These are phyloP conservation scores for Clarias laeviceps DNA, from an alignment of 2,797 vertebrate genomes.

Conservation along the genomic window DNA sequence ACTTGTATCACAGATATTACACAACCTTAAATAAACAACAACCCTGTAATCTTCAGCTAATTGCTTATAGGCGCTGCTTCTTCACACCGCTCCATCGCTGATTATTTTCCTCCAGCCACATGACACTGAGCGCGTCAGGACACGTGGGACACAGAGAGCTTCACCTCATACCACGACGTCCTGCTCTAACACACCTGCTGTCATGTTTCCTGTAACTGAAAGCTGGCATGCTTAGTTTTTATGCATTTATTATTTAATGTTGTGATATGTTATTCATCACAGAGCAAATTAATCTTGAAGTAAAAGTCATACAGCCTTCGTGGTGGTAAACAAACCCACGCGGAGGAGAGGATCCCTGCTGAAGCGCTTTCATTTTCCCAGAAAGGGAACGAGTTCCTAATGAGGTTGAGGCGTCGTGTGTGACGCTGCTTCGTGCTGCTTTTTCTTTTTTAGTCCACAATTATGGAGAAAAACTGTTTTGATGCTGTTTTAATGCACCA, in stretches of 20 bases:
- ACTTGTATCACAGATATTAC: too few relatives aligned
- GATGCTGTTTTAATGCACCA: background rate
- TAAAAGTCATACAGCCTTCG: background rate
- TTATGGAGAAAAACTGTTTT: slow-evolving; percentile 21
- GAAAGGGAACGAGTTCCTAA: slow-evolving; percentile 38
- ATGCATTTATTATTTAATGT: background rate
- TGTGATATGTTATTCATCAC: background rate
- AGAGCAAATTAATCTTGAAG: background rate
- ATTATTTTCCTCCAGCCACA: too few relatives aligned
- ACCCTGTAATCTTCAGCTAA: too few relatives aligned
- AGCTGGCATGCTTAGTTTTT: background rate
- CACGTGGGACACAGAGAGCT: background rate
- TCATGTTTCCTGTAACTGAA: background rate
- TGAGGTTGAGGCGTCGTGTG: slow-evolving; percentile 27
- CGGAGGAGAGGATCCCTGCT: slow-evolving; percentile 10
- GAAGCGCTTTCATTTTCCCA: slow-evolving; percentile 12
- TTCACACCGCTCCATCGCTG: too few relatives aligned
- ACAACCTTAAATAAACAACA: too few relatives aligned
- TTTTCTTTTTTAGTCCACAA: slow-evolving; percentile 38
- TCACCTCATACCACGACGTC: background rate
- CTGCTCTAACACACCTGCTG: background rate
- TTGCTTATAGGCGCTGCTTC: too few relatives aligned
- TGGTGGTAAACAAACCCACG: background rate
- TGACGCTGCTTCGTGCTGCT: slow-evolving; percentile 11
- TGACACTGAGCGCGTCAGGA: too few relatives aligned